phyloP scores from a whole-genome alignment of 2,113 vertebrate species.

The Rhinopomastus cyanomelas region DNA sequence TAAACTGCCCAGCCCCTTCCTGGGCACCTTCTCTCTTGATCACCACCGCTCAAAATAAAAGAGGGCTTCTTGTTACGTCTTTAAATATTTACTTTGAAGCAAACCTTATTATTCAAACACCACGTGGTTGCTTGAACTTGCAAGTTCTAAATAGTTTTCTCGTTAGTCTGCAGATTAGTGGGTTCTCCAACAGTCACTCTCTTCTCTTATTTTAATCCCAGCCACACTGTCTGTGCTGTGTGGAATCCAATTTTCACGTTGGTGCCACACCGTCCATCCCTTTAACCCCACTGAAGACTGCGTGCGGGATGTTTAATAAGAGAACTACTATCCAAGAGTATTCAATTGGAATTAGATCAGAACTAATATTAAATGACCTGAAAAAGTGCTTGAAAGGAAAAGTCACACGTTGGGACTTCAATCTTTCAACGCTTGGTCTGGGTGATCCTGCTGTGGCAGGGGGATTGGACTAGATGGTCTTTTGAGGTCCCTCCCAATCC shows the following conservation, averaged over 20 bases:
- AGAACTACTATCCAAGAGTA: background rate
- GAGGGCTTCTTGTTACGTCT: background rate
- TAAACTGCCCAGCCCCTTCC: background rate
- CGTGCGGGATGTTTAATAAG: background rate
- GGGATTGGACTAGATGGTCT: no score
- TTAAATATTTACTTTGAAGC: background rate
- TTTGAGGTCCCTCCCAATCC: no score
- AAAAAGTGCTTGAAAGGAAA: background rate
- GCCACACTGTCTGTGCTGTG: background rate
- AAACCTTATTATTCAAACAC: background rate
- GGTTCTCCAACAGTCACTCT: background rate
- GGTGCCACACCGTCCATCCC: background rate
- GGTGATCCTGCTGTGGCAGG: no score
- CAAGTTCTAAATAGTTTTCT: background rate
- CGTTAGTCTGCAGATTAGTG: background rate
- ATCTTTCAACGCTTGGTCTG: no score
- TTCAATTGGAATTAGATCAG: no score
- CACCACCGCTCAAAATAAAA: background rate
- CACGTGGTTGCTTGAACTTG: background rate
- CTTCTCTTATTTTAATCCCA: background rate
- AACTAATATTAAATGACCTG: background rate
- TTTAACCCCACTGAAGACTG: background rate
- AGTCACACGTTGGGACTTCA: no score
- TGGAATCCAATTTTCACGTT: background rate
- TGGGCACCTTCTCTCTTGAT: background rate